A percentile compares a stretch with the other conserved stretches of the same genome.
phyloP scores from a whole-genome alignment of 2,888 invertebrate species.

The Litoditis marina region DNA sequence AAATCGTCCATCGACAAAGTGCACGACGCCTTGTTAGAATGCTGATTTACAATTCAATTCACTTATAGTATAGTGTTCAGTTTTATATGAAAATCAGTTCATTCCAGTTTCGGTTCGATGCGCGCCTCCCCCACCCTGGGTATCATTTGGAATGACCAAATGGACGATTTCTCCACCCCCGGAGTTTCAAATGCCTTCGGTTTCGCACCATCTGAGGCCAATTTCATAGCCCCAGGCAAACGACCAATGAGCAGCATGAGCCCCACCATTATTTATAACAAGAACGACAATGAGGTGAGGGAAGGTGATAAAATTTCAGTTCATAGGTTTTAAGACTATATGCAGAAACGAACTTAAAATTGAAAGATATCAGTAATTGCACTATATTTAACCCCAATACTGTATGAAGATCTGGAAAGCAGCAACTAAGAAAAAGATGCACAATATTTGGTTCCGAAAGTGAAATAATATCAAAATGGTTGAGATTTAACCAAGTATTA shows the following conservation, averaged over 20 bases:
- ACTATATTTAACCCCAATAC: constrained; percentile 14
- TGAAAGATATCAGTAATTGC: too few relatives aligned
- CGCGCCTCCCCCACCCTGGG: constrained; percentile 53
- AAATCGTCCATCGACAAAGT: too few relatives aligned
- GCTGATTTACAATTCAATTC: too few relatives aligned
- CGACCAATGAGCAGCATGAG: constrained; percentile 86
- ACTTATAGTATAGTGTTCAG: background rate
- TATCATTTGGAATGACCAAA: constrained; percentile 58
- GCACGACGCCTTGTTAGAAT: too few relatives aligned
- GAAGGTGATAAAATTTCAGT: background rate
- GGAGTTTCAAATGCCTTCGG: constrained; percentile 57
- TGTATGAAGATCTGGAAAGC: too few relatives aligned
- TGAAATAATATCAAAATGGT: too few relatives aligned
- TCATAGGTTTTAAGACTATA: background rate
- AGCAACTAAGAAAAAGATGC: too few relatives aligned
- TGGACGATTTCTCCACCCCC: constrained; percentile 67
- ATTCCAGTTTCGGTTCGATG: constrained; percentile 49
- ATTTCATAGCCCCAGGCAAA: constrained; percentile 71
- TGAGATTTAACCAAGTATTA: too few relatives aligned
- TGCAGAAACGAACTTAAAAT: background rate
- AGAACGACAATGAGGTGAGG: constrained; percentile 63
- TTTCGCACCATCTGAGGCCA: constrained; percentile 73
- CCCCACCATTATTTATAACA: constrained; percentile 75
- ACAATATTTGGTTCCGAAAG: too few relatives aligned
- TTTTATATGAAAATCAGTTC: constrained; percentile 26